These are phyloP conservation scores for Pangasius larnaudii DNA, from an alignment of 2,797 vertebrate genomes.

Conservation along the genomic window DNA sequence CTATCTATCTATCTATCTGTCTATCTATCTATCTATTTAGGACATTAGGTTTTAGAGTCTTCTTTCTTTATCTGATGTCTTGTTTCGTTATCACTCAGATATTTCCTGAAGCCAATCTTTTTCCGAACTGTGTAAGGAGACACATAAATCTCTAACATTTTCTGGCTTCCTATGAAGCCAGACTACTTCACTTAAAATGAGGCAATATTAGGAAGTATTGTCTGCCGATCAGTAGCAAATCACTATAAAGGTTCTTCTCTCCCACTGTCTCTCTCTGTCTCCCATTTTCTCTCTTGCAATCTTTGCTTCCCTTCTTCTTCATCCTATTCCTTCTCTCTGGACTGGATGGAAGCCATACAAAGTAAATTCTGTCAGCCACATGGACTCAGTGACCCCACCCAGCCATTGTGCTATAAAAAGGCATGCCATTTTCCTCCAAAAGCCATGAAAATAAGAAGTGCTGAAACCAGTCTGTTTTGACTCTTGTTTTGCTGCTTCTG, in stretches of 20 bases:
- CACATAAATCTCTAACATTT: not conserved
- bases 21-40: too few relatives aligned
- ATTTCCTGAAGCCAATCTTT: not conserved
- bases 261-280: not conserved
- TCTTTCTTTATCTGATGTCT: not conserved
- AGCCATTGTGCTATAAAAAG: slow-evolving; percentile 73
- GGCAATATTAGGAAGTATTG: not conserved
- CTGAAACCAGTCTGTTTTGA: slow-evolving; percentile 67
- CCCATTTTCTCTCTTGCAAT: not conserved
- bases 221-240: not conserved
- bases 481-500: slow-evolving; percentile 58
- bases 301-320: slow-evolving; percentile 35
- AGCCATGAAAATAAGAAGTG: slow-evolving; percentile 67
- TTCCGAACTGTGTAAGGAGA: not conserved
- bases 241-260: not conserved
- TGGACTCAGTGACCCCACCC: slow-evolving; percentile 72
- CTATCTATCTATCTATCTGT: too few relatives aligned
- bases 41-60: too few relatives aligned
- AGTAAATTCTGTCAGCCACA: slow-evolving; percentile 67
- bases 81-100: not conserved
- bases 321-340: not conserved
- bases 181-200: not conserved
- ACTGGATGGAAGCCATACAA: slow-evolving; percentile 62
- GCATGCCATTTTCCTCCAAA: slow-evolving; percentile 66
- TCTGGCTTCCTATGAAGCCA: not conserved